A percentile compares a stretch with the other conserved stretches of the same genome.
These are phyloP conservation scores for Stercorarius parasiticus DNA, from an alignment of 2,113 vertebrate genomes.

Conservation along the genomic window DNA sequence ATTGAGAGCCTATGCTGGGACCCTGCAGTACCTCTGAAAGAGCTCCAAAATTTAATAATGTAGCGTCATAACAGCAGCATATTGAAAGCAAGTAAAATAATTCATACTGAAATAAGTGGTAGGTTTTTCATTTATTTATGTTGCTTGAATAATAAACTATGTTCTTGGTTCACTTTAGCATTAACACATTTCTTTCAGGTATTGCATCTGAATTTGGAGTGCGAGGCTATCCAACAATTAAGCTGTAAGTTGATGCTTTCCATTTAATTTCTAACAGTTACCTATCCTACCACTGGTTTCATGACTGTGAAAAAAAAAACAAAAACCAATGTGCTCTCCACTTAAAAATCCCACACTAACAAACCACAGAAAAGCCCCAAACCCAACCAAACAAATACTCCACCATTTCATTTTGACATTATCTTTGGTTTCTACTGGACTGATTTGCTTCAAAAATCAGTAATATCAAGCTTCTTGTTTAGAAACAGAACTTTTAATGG, in stretches of 20 bases:
- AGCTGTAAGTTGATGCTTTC: slow-evolving; percentile 86
- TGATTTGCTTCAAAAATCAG: not conserved
- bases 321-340: not conserved
- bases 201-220: slow-evolving; percentile 96
- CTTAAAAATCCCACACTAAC: not conserved
- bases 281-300: not conserved
- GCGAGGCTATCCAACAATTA: slow-evolving; percentile 97
- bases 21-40: not conserved
- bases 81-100: not conserved
- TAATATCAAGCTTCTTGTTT: not conserved
- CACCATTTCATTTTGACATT: not conserved
- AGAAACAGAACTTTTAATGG: not conserved
- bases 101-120: not conserved
- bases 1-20: not conserved
- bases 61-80: not conserved
- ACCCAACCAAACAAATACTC: not conserved
- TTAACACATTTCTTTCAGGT: slow-evolving; percentile 74
- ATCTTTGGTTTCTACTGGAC: not conserved
- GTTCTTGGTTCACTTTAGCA: not conserved
- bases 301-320: not conserved
- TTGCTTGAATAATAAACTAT: not conserved
- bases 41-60: not conserved
- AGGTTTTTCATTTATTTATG: not conserved
- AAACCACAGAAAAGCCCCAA: not conserved
- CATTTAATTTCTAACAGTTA: not conserved